These are phyloP conservation scores for Petrocephalus sullivani DNA, from an alignment of 2,797 vertebrate species.

Conservation along the genomic window DNA sequence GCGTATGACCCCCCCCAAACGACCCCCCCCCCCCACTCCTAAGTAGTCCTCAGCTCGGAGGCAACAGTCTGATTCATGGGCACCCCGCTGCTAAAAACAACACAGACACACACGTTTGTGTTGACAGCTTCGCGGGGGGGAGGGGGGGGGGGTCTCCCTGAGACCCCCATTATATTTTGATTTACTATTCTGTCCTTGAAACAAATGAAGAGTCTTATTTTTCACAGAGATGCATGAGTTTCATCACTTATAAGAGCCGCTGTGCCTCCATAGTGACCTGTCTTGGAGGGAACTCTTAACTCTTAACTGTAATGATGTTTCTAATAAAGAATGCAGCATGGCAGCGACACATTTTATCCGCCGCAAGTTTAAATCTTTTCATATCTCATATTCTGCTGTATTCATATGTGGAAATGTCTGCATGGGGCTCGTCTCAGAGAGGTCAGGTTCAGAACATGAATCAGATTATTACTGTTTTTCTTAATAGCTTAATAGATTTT, in stretches of 20 bases:
- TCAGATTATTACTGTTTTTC: background rate
- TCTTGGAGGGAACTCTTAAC: background rate
- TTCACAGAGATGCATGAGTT: constrained; percentile 15
- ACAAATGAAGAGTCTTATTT: constrained; percentile 19
- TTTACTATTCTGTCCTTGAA: constrained; percentile 44
- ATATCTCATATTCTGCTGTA: background rate
- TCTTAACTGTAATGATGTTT: background rate
- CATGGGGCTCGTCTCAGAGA: background rate
- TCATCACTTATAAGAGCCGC: background rate
- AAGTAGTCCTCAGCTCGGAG: background rate
- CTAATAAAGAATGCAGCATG: background rate
- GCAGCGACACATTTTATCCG: background rate
- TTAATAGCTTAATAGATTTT: background rate
- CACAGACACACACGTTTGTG: constrained; percentile 34
- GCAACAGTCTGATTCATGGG: constrained; percentile 14
- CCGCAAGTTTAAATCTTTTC: background rate
- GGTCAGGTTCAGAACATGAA: background rate
- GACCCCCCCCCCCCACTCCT: background rate
- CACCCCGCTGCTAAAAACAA: constrained; percentile 22
- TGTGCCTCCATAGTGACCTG: background rate
- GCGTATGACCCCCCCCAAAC: background rate
- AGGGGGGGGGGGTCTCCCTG: constrained; percentile 26
- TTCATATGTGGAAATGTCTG: background rate
- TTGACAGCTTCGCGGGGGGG: constrained; percentile 32
- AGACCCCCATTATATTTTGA: constrained; percentile 48